phyloP scores from a whole-genome alignment of 2,888 invertebrate genomes.

The Drosophila colorata region DNA sequence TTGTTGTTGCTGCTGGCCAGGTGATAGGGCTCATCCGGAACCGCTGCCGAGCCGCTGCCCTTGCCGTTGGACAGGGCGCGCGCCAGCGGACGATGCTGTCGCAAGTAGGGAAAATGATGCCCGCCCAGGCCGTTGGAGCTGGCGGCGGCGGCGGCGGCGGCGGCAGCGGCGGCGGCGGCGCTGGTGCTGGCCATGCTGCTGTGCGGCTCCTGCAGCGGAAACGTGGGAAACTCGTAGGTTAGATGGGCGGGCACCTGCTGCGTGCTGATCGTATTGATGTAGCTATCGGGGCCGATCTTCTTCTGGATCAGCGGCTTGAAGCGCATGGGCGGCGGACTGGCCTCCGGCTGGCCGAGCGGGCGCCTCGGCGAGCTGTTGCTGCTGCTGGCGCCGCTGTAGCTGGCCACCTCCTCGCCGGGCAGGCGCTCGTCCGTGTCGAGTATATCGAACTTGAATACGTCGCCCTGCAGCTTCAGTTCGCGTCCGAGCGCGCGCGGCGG shows the following conservation, averaged over 20 bases:
- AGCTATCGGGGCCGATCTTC: constrained; percentile 90
- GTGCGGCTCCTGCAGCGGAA: constrained; percentile 70
- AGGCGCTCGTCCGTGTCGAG: constrained; percentile 91
- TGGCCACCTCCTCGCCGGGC: constrained; percentile 47
- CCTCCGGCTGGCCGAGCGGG: constrained; percentile 45
- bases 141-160: constrained; percentile 8
- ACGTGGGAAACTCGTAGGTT: constrained; percentile 84
- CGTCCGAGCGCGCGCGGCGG: constrained; percentile 88
- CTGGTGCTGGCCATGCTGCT: constrained; percentile 13
- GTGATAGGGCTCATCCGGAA: constrained; percentile 32
- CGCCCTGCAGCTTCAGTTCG: constrained; percentile 88
- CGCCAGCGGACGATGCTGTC: constrained; percentile 89
- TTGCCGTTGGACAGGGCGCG: constrained; percentile 88
- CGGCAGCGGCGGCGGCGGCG: constrained; percentile 17
- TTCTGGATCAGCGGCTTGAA: constrained; percentile 88
- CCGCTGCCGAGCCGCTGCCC: constrained; percentile 71
- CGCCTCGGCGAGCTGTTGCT: constrained; percentile 79
- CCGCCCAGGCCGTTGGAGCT: constrained; percentile 18
- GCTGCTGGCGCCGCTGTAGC: constrained; percentile 77
- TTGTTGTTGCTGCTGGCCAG: constrained; percentile 21
- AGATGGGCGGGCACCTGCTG: constrained; percentile 84
- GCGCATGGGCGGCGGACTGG: constrained; percentile 83
- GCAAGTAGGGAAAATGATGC: constrained; percentile 73
- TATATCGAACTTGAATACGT: constrained; percentile 93
- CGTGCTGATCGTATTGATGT: constrained; percentile 88